phyloP scores from a whole-genome alignment of 1,140 invertebrate species.

The Ips typographus region DNA sequence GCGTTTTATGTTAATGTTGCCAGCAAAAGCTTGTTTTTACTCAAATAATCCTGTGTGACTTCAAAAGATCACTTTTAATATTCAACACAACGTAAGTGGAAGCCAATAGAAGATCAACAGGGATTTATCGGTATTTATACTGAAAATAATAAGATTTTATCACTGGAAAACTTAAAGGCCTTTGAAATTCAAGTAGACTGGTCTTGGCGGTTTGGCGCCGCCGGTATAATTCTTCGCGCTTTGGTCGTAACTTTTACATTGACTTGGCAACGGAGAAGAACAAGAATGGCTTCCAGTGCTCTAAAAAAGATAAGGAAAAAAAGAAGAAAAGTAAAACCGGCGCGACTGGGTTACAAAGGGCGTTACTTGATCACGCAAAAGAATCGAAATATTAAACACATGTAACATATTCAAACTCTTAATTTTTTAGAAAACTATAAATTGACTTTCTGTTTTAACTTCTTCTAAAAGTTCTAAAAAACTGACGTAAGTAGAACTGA shows the following conservation, averaged over 20 bases:
- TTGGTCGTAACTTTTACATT: slow-evolving; percentile 25
- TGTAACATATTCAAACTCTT: neutral
- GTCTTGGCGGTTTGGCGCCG: slow-evolving; percentile 29
- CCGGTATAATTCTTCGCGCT: slow-evolving; percentile 16
- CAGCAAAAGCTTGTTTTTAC: too few species aligned
- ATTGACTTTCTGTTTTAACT: neutral
- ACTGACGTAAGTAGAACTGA: neutral
- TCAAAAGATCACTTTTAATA: too few species aligned
- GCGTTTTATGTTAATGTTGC: too few species aligned
- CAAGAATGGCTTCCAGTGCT: slow-evolving; percentile 15
- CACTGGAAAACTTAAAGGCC: neutral
- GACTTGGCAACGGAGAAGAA: slow-evolving; percentile 8
- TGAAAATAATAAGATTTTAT: too few species aligned
- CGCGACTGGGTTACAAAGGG: slow-evolving; percentile 3
- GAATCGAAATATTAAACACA: neutral
- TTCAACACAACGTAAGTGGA: too few species aligned
- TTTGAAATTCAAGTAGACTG: slow-evolving; percentile 2
- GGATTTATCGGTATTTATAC: too few species aligned
- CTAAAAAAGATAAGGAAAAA: slow-evolving; percentile 3
- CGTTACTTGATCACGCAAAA: slow-evolving; percentile 15
- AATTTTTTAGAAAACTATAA: neutral
- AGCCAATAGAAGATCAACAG: too few species aligned
- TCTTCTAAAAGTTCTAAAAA: neutral
- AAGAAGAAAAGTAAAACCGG: slow-evolving; percentile 11
- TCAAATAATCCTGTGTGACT: too few species aligned